Base-by-base conservation (phyloP, 2,888 invertebrate genomes). In the Agrochola macilenta region DNA sequence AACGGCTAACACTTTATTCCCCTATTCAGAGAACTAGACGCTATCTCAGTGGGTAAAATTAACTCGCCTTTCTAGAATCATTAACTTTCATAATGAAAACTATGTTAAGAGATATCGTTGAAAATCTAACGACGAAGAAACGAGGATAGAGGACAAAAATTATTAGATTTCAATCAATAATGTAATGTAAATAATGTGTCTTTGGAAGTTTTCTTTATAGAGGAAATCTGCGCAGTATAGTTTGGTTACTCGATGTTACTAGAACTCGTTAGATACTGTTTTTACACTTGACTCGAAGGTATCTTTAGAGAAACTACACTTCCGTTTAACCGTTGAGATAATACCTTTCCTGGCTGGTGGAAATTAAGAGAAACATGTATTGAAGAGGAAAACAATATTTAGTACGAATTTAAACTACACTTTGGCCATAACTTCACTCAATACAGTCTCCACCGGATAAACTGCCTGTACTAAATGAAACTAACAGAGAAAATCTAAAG, bases 51-150 rank as follows among this genome's bases (percentile, higher is more conserved):
- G 64, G 17, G 20, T 68, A 73, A 69, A 82, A 82, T 85, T 85
- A 83, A 72, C 61, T 74, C 30, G 66, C 35, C 46, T 81, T 85
- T 71, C 63, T 68, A 75, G 26, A 60, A 81, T 69, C 61, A 81
- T 81, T 68, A 71, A 64, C 46, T 85, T 74, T 70, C 63, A 80
- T 74, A 70, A 74, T 84, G 61, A 58, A 84, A 84, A 81, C 69
- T 46, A 52, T 70, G 70, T 52, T 70, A 66, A 70, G 60, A 70
- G 70, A 81, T 84, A 58, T 69, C 12, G 54, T 60, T 81, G 61
- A 73, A 69, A 80, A 70, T 68, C 39, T 65, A 58, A 43, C 20
- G 12, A 17, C 17, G 43, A 23, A 14, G 23, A 26, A 71, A 64
- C n/a, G 17, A 46, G 20, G 17, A 52, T 23, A 35, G 30, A 52